Base-by-base conservation (phyloP, 2,113 vertebrate genomes). In the Perca schrenkii region DNA sequence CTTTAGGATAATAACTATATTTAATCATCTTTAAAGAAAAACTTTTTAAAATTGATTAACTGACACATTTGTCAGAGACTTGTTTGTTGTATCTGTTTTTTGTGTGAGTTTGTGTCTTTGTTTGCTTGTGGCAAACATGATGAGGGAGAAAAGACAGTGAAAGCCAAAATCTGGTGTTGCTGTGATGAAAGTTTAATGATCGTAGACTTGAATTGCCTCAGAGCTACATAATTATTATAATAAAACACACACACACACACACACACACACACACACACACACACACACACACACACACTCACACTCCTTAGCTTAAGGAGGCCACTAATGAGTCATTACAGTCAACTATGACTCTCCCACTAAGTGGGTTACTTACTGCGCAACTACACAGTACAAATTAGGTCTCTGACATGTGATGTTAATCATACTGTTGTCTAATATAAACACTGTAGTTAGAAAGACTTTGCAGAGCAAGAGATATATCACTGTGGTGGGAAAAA, bases 311-410 rank as follows among this genome's bases (percentile, higher is more conserved):
- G 56, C 43, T 75, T 65, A 80, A 73, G 63, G 28, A 83, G 56
- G 69, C 49, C 86, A 72, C 64, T 36, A 4, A 56, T 57, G 79
- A 80, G 79, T 63, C 31, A 71, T 87, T 83, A 83, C 57, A 80
- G 77, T 81, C 65, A 84, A 79, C 83, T 86, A 63, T 82, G 85
- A 86, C 80, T 84, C 83, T 84, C 67, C 63, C 22, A 75, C 52
- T 79, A 82, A 87, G 79, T 88, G 82, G 87, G 90, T 88, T 88
- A 86, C 80, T 69, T 66, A 79, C 80, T 71, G 60, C 60, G 58
- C 46, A 87, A 68, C 76, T 69, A 67, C 60, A 85, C 62, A 70
- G 64, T 67, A 76, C 80, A 89, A 87, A 91, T 83, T 74, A 81
- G 62, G 52, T 50, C 49, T 76, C 46, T 74, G 82, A 73, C 79